These are phyloP conservation scores for Accipiter cooperii DNA, from an alignment of 2,113 vertebrate genomes.

Conservation along the genomic window DNA sequence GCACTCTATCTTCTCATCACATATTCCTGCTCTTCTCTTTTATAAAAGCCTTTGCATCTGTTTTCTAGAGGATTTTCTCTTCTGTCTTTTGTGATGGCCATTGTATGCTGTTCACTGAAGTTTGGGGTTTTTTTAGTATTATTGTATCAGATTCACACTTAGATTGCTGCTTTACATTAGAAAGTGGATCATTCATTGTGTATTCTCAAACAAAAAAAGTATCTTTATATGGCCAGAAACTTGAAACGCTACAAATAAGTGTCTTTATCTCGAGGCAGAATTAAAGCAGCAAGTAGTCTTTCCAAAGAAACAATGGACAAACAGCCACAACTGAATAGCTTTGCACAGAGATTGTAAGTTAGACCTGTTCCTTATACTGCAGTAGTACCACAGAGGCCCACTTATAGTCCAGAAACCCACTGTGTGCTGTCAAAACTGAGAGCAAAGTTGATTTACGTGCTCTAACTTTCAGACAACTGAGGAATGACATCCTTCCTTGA, in stretches of 20 bases:
- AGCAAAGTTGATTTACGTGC: neutral
- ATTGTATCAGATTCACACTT: neutral
- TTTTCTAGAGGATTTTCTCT: neutral
- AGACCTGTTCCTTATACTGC: neutral
- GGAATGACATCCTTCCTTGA: neutral
- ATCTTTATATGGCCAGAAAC: neutral
- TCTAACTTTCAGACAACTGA: neutral
- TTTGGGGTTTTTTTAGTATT: neutral
- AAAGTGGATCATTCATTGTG: neutral
- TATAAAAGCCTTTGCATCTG: neutral
- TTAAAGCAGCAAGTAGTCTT: neutral
- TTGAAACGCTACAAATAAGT: neutral
- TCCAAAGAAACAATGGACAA: neutral
- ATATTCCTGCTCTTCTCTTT: neutral
- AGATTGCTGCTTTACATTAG: neutral
- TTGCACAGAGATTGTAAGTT: neutral
- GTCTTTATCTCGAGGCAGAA: neutral
- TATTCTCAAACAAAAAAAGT: neutral
- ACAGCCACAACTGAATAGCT: neutral
- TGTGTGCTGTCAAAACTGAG: neutral
- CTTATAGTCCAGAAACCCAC: neutral
- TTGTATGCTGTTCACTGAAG: neutral
- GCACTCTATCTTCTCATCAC: neutral
- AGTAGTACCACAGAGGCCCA: neutral
- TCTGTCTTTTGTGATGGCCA: neutral